phyloP scores from a whole-genome alignment of 1,140 invertebrate species.

The Hormaphis cornu region DNA sequence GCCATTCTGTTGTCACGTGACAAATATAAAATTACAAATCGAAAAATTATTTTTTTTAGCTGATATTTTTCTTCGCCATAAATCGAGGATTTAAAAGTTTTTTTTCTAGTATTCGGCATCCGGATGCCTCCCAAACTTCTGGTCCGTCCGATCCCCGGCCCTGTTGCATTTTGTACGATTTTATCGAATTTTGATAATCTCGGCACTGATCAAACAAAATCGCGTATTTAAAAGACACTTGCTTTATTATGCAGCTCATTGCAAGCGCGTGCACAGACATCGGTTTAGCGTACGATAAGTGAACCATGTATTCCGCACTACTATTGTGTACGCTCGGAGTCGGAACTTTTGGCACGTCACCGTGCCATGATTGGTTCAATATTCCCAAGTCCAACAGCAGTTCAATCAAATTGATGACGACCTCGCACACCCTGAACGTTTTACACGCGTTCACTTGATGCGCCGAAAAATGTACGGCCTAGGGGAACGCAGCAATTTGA shows the following conservation, averaged over 20 bases:
- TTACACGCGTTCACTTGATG: slow-evolving; percentile 65
- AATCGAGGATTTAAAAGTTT: no score
- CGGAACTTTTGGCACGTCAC: background rate
- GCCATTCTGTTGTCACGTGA: no score
- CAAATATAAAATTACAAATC: no score
- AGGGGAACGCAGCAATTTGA: slow-evolving; percentile 35
- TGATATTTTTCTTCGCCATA: no score
- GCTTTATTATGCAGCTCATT: slow-evolving; percentile 46
- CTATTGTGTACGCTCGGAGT: background rate
- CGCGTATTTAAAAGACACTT: background rate
- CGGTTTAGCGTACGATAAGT: slow-evolving; percentile 16
- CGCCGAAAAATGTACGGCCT: slow-evolving; percentile 78
- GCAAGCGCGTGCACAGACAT: slow-evolving; percentile 45
- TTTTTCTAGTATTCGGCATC: no score
- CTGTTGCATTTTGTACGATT: no score
- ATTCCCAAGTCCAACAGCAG: slow-evolving; percentile 80
- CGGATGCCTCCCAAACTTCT: no score
- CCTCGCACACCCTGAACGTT: slow-evolving; percentile 77
- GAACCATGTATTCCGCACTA: background rate
- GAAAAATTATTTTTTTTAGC: no score
- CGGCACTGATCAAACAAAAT: no score
- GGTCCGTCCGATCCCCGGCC: no score
- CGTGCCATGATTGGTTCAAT: slow-evolving; percentile 47
- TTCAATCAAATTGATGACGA: slow-evolving; percentile 79
- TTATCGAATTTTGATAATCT: no score